Base-by-base conservation (phyloP, 2,888 invertebrate genomes). In the Aricia artaxerxes region DNA sequence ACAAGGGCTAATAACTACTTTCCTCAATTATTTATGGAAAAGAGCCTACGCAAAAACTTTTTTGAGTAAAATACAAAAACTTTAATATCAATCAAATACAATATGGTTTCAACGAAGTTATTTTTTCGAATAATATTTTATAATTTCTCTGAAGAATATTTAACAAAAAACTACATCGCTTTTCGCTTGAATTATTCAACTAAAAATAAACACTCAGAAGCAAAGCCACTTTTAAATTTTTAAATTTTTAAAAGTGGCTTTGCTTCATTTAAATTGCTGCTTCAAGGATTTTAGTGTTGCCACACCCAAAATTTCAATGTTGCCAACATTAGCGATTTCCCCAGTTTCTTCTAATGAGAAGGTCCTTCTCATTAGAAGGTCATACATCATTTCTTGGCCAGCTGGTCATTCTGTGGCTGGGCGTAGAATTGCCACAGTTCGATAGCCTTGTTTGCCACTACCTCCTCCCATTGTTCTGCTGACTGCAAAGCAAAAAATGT, bases 371-470 rank as follows among this genome's bases (percentile, higher is more conserved):
- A 94, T 94, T 94, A 93, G 93, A 94, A 94, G 91, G 94, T 94
- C 94, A 93, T 94, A 87, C 93, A 94, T 94, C 94, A 94, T 93
- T 94, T 94, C 86, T 94, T 94, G 57, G 91, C 91, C 2, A 94
- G 85, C 78, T 89, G 91, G 79, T 94, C 94, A 79, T 86, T 92
- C 80, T 94, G 94, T 0, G 94, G 93, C 80, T 92, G 93, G 2
- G 93, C 96, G 80, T 97, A 97, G 88, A 97, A 96, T 87, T 97
- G 97, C 97, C 98, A 98, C 83, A 97, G 94, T 85, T 98, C 98
- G 6, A 98, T 97, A 1, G 97, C 97, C 91, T 98, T 97, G 86
- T 97, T 97, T 0, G 97, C 97, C 81, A 98, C 97, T 2, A 97
- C 95, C 87, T 98, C 98, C 82, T 97, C 96, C 84, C 96, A 96